Conservation (phyloP, 2,888 invertebrate species). For the Torymus aiolomorphi region DNA sequence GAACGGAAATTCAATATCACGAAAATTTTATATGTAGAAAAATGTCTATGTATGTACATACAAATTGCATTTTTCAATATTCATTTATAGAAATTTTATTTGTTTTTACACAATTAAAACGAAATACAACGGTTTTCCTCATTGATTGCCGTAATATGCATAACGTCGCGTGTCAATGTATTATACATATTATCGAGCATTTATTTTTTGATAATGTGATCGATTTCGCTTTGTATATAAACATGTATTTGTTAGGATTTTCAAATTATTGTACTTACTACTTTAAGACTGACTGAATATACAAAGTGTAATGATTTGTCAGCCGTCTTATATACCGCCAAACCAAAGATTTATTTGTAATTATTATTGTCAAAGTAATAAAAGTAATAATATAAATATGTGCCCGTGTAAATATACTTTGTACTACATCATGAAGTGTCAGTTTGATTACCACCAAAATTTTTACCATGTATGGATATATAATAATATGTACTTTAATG, state of each 20-base stretch:
- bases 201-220: too few relatives aligned
- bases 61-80: too few relatives aligned
- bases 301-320: conserved; percentile 2
- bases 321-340: conserved; percentile 40
- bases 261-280: conserved; percentile 24
- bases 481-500: conserved; percentile 42
- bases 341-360: conserved; percentile 58
- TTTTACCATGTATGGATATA: conserved; percentile 35
- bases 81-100: too few relatives aligned
- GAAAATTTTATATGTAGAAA: too few relatives aligned
- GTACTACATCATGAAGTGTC: conserved; percentile 21
- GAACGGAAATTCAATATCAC: too few relatives aligned
- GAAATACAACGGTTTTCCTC: too few relatives aligned
- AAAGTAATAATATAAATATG: conserved; percentile 12
- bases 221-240: too few relatives aligned
- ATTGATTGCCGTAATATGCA: too few relatives aligned
- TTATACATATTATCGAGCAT: neutral
- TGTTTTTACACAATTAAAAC: too few relatives aligned
- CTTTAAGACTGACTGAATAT: conserved; percentile 27
- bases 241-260: too few relatives aligned
- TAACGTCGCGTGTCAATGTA: neutral
- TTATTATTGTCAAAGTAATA: conserved; percentile 33
- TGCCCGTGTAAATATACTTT: conserved; percentile 45
- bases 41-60: too few relatives aligned
- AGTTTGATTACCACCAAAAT: conserved; percentile 41